Evolutionary conservation across 1,140 invertebrate genomes (phyloP).

Genomic region (Odontomachus brunneus): DNA sequence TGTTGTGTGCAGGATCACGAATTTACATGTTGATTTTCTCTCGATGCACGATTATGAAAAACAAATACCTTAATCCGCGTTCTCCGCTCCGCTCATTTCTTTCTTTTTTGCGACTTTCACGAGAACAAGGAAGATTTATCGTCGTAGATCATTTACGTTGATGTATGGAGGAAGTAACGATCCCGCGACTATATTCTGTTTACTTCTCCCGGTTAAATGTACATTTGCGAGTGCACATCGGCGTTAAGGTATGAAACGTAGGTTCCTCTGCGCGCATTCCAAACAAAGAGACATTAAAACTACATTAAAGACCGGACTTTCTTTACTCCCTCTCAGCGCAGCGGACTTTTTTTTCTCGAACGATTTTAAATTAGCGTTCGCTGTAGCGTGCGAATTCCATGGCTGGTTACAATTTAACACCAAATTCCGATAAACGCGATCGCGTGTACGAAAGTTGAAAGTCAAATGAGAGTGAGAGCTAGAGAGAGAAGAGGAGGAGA

Average conservation of each 20-base stretch:
- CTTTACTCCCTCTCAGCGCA: neutral
- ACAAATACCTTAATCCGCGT: too few species aligned
- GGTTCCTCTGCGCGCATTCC: slow-evolving; percentile 24
- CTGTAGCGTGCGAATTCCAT: slow-evolving; percentile 61
- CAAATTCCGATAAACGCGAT: slow-evolving; percentile 61
- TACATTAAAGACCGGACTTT: slow-evolving; percentile 39
- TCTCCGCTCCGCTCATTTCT: neutral
- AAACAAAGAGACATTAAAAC: slow-evolving; percentile 48
- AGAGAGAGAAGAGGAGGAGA: neutral
- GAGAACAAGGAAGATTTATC: neutral
- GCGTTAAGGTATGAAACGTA: neutral
- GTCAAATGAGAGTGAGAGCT: neutral
- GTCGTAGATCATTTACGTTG: neutral
- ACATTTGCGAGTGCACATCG: slow-evolving; percentile 5
- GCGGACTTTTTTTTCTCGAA: slow-evolving; percentile 21
- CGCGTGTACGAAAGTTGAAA: neutral
- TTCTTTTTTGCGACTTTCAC: neutral
- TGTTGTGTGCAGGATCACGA: too few species aligned
- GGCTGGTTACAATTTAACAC: slow-evolving; percentile 63
- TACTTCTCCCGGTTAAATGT: slow-evolving; percentile 15
- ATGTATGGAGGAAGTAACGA: neutral
- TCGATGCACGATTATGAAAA: too few species aligned
- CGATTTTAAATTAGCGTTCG: slow-evolving; percentile 63
- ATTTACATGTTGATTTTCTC: too few species aligned
- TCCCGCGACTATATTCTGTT: neutral